phyloP scores from a whole-genome alignment of 2,113 vertebrate species.

The Upupa epops region DNA sequence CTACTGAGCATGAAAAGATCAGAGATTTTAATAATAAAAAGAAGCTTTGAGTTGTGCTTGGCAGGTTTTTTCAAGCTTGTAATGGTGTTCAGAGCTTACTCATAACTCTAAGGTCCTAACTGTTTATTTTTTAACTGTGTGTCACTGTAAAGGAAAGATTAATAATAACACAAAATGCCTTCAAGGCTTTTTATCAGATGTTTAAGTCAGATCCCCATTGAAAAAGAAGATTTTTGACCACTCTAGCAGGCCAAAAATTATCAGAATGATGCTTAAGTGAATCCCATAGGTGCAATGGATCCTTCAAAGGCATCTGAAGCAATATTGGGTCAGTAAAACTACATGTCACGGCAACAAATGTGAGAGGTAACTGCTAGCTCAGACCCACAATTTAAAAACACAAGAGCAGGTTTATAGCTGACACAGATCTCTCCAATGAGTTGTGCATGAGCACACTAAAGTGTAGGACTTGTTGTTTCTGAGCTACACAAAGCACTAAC shows the following conservation, averaged over 20 bases:
- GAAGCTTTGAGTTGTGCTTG: background rate
- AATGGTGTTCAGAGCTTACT: background rate
- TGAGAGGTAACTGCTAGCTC: background rate
- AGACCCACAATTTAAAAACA: background rate
- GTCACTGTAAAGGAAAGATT: background rate
- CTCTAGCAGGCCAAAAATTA: background rate
- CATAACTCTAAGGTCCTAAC: background rate
- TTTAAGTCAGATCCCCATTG: background rate
- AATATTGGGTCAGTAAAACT: background rate
- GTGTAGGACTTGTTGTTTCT: background rate
- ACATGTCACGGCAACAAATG: background rate
- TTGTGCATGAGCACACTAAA: background rate
- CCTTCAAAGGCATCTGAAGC: background rate
- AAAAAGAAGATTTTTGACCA: background rate
- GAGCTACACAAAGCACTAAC: background rate
- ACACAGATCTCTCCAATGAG: background rate
- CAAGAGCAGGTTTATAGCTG: background rate
- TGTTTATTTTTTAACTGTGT: background rate
- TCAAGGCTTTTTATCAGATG: background rate
- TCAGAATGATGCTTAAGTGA: background rate
- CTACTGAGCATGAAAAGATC: background rate
- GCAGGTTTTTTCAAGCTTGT: background rate
- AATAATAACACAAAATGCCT: background rate
- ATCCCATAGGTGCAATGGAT: background rate
- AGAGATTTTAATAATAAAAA: background rate